phyloP scores from a whole-genome alignment of 2,888 invertebrate genomes.

The Mimumesa dahlbomi region DNA sequence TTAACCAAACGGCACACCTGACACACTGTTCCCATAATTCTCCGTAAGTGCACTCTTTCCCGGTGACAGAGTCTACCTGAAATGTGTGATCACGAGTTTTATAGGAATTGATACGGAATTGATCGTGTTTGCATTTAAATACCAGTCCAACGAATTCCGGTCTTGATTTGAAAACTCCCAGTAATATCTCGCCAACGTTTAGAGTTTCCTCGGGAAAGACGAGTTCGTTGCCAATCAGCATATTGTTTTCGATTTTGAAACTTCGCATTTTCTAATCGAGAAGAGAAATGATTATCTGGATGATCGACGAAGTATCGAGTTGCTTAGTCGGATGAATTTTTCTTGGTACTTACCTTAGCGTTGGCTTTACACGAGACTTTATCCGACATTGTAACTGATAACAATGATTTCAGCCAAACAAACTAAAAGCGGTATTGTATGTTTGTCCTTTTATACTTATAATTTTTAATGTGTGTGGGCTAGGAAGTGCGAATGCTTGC shows the following conservation, averaged over 20 bases:
- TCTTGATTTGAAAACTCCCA: neutral
- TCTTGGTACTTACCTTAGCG: no score
- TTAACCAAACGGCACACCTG: constrained; percentile 70
- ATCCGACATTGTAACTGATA: no score
- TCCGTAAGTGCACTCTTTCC: constrained; percentile 51
- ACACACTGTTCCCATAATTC: constrained; percentile 64
- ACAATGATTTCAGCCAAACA: no score
- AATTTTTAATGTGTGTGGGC: no score
- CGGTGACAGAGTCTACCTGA: constrained; percentile 52
- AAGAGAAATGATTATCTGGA: no score
- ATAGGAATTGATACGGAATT: neutral
- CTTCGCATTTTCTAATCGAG: no score
- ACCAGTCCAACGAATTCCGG: neutral
- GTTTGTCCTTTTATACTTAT: no score
- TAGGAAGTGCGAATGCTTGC: no score
- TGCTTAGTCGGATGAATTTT: no score
- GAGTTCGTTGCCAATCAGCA: neutral
- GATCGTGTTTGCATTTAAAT: neutral
- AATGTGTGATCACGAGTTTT: constrained; percentile 44
- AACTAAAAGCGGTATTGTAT: no score
- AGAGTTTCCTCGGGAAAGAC: neutral
- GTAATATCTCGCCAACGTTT: neutral
- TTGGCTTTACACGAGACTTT: no score
- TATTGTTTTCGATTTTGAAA: neutral
- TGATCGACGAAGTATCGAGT: no score